phyloP scores from a whole-genome alignment of 2,113 vertebrate genomes.

The Coptodon bakossiorum region DNA sequence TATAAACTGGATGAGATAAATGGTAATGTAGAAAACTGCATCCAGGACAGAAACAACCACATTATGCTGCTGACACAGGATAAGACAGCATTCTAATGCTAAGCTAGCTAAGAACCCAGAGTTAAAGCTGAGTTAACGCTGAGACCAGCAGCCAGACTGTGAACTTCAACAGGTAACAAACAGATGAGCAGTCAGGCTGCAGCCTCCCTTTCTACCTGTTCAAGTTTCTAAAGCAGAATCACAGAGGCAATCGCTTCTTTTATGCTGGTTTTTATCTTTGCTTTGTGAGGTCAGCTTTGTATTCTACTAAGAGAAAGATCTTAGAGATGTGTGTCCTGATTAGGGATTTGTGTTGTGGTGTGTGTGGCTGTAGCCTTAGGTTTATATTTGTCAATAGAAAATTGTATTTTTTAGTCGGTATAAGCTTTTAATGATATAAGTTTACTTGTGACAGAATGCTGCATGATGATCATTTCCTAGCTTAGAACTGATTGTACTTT shows the following conservation, averaged over 20 bases:
- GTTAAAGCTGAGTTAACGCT: background rate
- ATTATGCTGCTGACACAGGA: background rate
- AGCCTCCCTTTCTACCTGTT: background rate
- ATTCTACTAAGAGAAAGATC: background rate
- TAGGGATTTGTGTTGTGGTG: background rate
- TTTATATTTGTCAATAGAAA: background rate
- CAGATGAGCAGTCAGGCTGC: background rate
- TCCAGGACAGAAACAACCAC: background rate
- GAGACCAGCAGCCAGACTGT: background rate
- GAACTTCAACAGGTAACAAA: background rate
- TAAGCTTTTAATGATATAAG: too few relatives aligned
- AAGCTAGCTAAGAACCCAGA: background rate
- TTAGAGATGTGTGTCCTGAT: background rate
- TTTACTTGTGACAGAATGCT: too few relatives aligned
- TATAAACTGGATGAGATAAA: background rate
- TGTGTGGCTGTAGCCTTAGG: background rate
- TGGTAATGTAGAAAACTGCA: background rate
- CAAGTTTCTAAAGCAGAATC: background rate
- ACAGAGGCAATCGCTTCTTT: background rate
- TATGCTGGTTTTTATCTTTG: background rate
- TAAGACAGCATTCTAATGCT: background rate
- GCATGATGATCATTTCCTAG: too few relatives aligned
- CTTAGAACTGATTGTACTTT: too few relatives aligned
- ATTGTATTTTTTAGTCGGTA: too few relatives aligned
- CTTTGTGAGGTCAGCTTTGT: background rate